Evolutionary conservation across 2,888 invertebrate genomes (phyloP).

Genomic region (Eumerus sabulonum): DNA sequence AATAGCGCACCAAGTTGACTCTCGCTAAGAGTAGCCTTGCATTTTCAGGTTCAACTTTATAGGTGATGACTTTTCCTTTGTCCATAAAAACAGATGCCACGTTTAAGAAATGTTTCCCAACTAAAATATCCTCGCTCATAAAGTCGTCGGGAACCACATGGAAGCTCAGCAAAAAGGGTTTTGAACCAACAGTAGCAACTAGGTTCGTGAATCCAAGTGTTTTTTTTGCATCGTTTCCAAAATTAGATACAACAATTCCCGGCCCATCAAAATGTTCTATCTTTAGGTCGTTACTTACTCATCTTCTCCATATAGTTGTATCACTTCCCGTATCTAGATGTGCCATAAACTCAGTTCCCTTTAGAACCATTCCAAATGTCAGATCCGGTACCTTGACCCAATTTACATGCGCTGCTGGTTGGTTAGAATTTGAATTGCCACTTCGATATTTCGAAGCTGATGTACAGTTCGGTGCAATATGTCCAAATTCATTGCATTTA

Average conservation of each 20-base stretch:
- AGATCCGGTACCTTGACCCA: no score
- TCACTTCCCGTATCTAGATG: no score
- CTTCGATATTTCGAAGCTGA: no score
- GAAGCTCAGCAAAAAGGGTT: neutral
- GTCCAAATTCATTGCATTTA: no score
- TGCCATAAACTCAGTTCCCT: no score
- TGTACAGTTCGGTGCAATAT: no score
- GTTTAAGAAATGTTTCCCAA: slow-evolving; percentile 9
- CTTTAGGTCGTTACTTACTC: no score
- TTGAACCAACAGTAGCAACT: neutral
- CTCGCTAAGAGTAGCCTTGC: neutral
- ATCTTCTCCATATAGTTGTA: no score
- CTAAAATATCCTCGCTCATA: slow-evolving; percentile 8
- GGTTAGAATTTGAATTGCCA: no score
- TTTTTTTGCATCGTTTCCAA: neutral
- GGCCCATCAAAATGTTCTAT: neutral
- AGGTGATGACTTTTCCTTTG: neutral
- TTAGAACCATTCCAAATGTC: no score
- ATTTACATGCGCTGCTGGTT: no score
- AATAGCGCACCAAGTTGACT: neutral
- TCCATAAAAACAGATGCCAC: slow-evolving; percentile 12
- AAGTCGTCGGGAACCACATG: slow-evolving; percentile 2
- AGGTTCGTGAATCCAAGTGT: neutral
- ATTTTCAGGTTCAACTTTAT: neutral
- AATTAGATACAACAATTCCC: neutral